phyloP scores from a whole-genome alignment of 1,140 invertebrate species.

The Littorina saxatilis region DNA sequence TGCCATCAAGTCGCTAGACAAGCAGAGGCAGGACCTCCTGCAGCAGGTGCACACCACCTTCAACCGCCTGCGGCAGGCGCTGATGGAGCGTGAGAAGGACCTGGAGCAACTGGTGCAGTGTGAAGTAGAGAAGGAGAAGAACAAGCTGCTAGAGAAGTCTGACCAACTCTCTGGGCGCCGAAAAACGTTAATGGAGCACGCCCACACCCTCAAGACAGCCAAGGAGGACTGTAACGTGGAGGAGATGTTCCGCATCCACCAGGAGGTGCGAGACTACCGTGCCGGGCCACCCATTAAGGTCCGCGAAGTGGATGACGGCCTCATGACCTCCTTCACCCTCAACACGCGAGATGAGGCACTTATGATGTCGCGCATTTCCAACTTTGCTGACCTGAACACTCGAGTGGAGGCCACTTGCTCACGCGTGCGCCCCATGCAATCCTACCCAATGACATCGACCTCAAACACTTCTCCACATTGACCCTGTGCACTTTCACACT shows the following conservation, averaged over 20 bases:
- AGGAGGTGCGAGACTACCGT: conserved; percentile 50
- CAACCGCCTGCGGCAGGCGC: conserved; percentile 45
- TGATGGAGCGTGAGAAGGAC: conserved; percentile 59
- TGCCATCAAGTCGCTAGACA: conserved; percentile 49
- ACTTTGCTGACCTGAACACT: conserved; percentile 56
- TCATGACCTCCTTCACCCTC: conserved; percentile 58
- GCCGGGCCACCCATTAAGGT: conserved; percentile 47
- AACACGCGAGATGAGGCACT: conserved; percentile 53
- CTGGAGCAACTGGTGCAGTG: conserved; percentile 50
- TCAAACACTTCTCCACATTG: neutral
- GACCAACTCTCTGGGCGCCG: conserved; percentile 45
- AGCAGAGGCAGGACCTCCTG: conserved; percentile 44
- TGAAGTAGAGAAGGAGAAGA: conserved; percentile 57
- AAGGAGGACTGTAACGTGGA: conserved; percentile 58
- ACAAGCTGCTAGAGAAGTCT: conserved; percentile 54
- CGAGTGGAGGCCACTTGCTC: conserved; percentile 49
- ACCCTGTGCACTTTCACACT: too few species aligned
- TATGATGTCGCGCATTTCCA: conserved; percentile 50
- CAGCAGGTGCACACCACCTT: conserved; percentile 53
- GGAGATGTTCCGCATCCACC: conserved; percentile 57
- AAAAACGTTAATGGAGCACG: conserved; percentile 41
- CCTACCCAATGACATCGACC: conserved; percentile 13
- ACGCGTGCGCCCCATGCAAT: conserved; percentile 22
- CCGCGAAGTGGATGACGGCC: conserved; percentile 57
- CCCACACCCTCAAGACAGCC: conserved; percentile 42